Conservation (phyloP, 2,888 invertebrate genomes). For the Oxytorus armatus region DNA sequence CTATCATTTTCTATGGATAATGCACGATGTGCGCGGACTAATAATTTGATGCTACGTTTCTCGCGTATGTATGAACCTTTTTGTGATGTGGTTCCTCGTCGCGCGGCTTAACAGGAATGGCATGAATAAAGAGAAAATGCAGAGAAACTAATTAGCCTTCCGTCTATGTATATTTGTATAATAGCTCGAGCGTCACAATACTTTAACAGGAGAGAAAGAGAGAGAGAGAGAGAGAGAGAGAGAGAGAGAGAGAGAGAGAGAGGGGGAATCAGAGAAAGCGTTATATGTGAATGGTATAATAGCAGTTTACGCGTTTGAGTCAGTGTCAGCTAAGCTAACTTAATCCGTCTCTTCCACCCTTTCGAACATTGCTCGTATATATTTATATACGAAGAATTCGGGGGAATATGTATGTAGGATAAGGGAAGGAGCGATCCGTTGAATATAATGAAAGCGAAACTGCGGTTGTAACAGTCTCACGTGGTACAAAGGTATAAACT, state of each 20-base stretch:
- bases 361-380: slow-evolving; percentile 35
- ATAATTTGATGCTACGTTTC: slow-evolving; percentile 15
- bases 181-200: neutral
- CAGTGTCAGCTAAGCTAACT: slow-evolving; percentile 49
- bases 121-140: slow-evolving; percentile 32
- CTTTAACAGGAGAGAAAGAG: neutral
- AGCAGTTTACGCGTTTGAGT: slow-evolving; percentile 40
- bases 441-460: slow-evolving; percentile 10
- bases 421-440: neutral
- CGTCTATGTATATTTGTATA: neutral
- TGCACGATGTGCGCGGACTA: neutral
- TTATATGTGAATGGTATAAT: neutral
- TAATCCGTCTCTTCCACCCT: slow-evolving; percentile 47
- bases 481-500: slow-evolving; percentile 21
- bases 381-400: neutral
- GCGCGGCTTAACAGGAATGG: neutral
- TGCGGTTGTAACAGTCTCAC: slow-evolving; percentile 29
- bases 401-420: neutral
- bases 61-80: neutral
- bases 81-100: neutral
- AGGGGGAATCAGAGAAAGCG: neutral
- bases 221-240: neutral
- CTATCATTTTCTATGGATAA: neutral
- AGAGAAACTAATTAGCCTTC: slow-evolving; percentile 33
- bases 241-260: slow-evolving; percentile 5